Evolutionary conservation across 2,113 vertebrate species (phyloP).

Genomic region (Notarius lentiginosus): DNA sequence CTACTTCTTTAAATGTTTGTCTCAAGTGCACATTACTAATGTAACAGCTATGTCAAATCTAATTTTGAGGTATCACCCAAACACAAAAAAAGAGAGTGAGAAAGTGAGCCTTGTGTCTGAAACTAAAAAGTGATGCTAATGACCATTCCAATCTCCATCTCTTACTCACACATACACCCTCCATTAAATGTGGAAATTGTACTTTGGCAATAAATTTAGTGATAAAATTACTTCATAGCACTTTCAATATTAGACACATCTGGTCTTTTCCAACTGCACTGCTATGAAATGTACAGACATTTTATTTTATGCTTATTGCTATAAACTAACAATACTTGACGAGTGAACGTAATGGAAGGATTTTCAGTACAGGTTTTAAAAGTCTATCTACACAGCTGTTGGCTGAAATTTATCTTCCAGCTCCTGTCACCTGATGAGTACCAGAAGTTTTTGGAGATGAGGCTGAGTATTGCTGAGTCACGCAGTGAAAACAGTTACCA

Average conservation of each 20-base stretch:
- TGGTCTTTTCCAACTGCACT: not conserved
- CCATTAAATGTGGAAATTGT: not conserved
- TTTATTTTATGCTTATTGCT: not conserved
- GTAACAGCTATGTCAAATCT: not conserved
- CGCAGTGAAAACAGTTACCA: conserved; percentile 84
- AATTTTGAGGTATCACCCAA: not conserved
- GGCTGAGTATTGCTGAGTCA: conserved; percentile 82
- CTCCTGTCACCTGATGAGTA: conserved; percentile 78
- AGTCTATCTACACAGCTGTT: not conserved
- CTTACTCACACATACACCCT: not conserved
- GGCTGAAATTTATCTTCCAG: conserved; percentile 57
- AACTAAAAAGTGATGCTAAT: not conserved
- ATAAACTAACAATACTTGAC: not conserved
- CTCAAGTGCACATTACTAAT: not conserved
- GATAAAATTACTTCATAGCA: not conserved
- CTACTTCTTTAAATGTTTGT: not conserved
- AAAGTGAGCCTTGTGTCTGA: not conserved
- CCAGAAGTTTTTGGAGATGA: conserved; percentile 77
- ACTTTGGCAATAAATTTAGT: not conserved
- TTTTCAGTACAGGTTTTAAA: not conserved
- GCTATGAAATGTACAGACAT: not conserved
- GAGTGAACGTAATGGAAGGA: not conserved
- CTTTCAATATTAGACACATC: not conserved
- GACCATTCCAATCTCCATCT: not conserved
- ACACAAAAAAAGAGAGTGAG: not conserved